Percentiles rank a stretch among this genome's conserved stretches.
Evolutionary conservation across 2,888 invertebrate species (phyloP).

Genomic region (Adineta ricciae): DNA sequence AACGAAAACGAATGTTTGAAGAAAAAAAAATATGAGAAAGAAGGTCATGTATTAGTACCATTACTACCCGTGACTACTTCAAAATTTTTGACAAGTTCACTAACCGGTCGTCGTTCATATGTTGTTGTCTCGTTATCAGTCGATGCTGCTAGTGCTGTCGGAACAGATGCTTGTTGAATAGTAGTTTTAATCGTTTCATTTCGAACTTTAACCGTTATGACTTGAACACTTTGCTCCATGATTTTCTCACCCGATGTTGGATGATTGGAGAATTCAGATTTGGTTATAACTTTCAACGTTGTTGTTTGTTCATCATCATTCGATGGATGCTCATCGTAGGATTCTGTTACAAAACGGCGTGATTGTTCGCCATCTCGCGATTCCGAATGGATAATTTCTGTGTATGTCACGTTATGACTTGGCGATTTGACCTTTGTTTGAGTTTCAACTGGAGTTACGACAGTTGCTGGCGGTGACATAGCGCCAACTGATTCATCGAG

Average conservation of each 20-base stretch:
- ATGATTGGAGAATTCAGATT: constrained; percentile 6
- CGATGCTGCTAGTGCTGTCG: neutral
- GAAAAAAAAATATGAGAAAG: neutral
- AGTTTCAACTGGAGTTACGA: neutral
- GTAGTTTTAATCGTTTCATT: constrained; percentile 20
- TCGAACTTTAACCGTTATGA: constrained; percentile 12
- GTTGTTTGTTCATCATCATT: constrained; percentile 17
- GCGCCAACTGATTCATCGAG: neutral
- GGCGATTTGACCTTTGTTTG: neutral
- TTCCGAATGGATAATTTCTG: too few species aligned
- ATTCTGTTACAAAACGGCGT: neutral
- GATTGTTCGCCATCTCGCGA: constrained; percentile 15
- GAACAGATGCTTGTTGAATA: neutral
- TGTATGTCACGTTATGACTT: neutral
- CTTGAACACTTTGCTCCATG: constrained; percentile 14
- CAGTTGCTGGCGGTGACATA: neutral
- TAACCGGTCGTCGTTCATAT: constrained; percentile 16
- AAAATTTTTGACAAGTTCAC: constrained; percentile 22
- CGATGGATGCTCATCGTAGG: neutral
- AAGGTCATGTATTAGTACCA: neutral
- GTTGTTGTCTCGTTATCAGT: neutral
- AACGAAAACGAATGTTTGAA: neutral
- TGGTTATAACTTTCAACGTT: constrained; percentile 14
- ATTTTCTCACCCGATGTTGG: neutral
- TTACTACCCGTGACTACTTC: neutral